Conservation (phyloP, 2,888 invertebrate species). For the Chironomus riparius region DNA sequence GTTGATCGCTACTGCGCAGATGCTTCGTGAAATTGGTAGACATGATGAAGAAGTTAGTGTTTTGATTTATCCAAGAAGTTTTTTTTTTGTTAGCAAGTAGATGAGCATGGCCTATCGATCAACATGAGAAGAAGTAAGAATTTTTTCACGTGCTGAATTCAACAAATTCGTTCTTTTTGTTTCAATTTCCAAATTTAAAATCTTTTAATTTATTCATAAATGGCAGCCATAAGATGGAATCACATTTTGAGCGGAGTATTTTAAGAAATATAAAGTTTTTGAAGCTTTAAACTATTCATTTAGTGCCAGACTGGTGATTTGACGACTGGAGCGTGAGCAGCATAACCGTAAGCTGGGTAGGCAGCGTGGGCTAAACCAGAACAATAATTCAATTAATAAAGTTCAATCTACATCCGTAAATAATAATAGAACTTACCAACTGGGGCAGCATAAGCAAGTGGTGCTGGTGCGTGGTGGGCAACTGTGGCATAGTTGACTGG, state of each 20-base stretch:
- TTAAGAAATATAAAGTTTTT: background rate
- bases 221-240: conserved; percentile 26
- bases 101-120: background rate
- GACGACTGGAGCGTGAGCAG: conserved; percentile 17
- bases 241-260: conserved; percentile 9
- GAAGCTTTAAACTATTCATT: background rate
- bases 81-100: background rate
- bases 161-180: conserved; percentile 10
- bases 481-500: conserved; percentile 29
- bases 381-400: background rate
- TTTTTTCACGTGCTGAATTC: background rate
- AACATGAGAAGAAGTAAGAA: background rate
- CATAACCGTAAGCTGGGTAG: conserved; percentile 1
- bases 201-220: conserved; percentile 3
- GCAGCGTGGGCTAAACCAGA: background rate
- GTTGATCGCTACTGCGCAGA: conserved; percentile 2
- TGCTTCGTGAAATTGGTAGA: background rate
- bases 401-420: background rate
- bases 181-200: background rate
- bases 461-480: conserved; percentile 30
- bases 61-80: background rate
- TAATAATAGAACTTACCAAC: conserved; percentile 1
- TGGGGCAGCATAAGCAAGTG: conserved; percentile 28
- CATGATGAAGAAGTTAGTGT: background rate
- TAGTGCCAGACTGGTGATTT: conserved; percentile 19